Evolutionary conservation across 2,113 vertebrate species (phyloP), one percentile per base, ranked within the genome.

Genomic region (Callopanchax toddi): DNA sequence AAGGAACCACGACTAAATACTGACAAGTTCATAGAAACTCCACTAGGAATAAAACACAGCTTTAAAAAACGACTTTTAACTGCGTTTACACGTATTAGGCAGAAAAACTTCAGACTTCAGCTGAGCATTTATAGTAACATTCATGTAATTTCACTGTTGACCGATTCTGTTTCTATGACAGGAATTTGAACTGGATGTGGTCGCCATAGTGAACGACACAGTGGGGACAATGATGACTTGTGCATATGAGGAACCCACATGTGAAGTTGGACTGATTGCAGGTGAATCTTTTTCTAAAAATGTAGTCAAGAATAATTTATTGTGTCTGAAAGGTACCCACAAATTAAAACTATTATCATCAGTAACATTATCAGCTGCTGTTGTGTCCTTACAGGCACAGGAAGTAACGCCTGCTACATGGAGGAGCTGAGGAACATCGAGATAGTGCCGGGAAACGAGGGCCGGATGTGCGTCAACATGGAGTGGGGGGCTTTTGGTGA

Each of bases 221-320:
- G 97, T 99, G 72, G 97, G 97, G 46, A 99, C 97, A 4, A 99
- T 99, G 97, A 99, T 99, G 97, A 98, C 97, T 16, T 99, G 97
- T 61, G 97, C 97, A 1, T 99, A 99, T 15, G 97, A 99, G 86
- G 97, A 99, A 55, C 95, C 96, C 44, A 94, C 90, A 29, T 99
- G 97, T 87, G 97, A 99, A 83, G 91, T 99, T 1, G 97, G 97
- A 52, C 95, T 99, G 60, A 99, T 99, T 1, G 96, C 96, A 81
- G 97, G 97, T 97, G 17, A 67, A 71, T n/a, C n/a, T n/a, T n/a
- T n/a, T n/a, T n/a, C n/a, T n/a, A n/a, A n/a, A n/a, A n/a, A n/a
- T n/a, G n/a, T n/a, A n/a, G n/a, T n/a, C n/a, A n/a, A n/a, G n/a
- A n/a, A n/a, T n/a, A n/a, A n/a, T n/a, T n/a, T n/a, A n/a, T n/a